Percentiles rank a stretch among this genome's conserved stretches.
phyloP scores from a whole-genome alignment of 2,113 vertebrate genomes.

The Hipposideros armiger region DNA sequence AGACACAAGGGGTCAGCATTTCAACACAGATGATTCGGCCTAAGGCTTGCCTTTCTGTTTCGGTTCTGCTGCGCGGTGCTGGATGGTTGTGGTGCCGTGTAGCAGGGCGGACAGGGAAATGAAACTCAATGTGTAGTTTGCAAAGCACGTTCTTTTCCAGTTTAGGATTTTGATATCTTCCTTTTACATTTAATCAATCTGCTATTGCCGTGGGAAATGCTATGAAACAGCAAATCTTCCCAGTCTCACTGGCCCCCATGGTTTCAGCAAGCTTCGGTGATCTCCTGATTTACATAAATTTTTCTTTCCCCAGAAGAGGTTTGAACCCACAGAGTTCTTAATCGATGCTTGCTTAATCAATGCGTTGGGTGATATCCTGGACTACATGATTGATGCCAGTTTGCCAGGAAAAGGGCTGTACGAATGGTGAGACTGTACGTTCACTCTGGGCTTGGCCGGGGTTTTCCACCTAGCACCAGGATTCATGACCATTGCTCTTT shows the following conservation, averaged over 20 bases:
- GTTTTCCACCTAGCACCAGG: background rate
- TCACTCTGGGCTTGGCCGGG: background rate
- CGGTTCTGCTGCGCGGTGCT: rapidly evolving
- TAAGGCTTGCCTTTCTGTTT: background rate
- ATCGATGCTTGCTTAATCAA: conserved; percentile 24
- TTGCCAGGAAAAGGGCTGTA: background rate
- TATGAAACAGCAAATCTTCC: background rate
- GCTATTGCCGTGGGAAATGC: background rate
- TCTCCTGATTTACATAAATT: background rate
- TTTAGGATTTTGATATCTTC: background rate
- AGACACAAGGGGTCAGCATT: conserved; percentile 82
- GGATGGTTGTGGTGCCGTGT: background rate
- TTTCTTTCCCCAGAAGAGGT: background rate
- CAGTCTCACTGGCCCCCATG: background rate
- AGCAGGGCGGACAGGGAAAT: background rate
- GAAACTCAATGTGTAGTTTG: conserved; percentile 27
- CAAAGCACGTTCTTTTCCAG: conserved; percentile 12
- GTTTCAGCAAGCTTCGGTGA: conserved; percentile 13
- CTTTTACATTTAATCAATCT: conserved; percentile 27
- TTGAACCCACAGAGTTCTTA: background rate
- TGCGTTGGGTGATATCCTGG: background rate
- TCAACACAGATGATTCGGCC: conserved; percentile 9
- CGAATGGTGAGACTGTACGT: background rate
- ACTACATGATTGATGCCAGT: background rate
- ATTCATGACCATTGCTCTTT: background rate